phyloP scores from a whole-genome alignment of 23 tunicate species.

The Styela clava region DNA sequence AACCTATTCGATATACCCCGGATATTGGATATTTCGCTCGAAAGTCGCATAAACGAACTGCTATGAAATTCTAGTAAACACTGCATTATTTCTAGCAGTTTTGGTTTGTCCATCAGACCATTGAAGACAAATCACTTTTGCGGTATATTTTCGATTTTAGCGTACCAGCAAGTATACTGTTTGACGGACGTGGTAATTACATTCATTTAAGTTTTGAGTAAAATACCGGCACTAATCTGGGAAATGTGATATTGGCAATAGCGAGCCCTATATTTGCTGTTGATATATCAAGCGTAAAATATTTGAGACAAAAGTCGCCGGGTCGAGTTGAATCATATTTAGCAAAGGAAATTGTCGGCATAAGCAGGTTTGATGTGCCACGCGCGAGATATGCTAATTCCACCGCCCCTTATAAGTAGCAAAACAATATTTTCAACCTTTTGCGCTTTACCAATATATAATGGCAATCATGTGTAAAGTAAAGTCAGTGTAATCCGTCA shows the following conservation, averaged over 20 bases:
- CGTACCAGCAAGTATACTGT: too few relatives aligned
- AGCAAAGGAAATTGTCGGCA: background rate
- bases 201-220: background rate
- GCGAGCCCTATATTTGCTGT: background rate
- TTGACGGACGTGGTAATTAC: background rate
- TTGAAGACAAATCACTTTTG: background rate
- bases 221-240: background rate
- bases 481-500: too few relatives aligned
- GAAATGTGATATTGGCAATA: background rate
- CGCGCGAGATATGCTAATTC: background rate
- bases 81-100: too few relatives aligned
- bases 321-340: background rate
- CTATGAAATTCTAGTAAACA: too few relatives aligned
- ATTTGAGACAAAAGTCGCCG: background rate
- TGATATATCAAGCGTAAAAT: background rate
- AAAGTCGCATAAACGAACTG: too few relatives aligned
- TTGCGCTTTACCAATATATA: too few relatives aligned
- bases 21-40: too few relatives aligned
- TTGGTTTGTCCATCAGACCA: background rate
- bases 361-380: background rate
- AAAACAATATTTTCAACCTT: background rate
- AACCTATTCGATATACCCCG: too few relatives aligned
- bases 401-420: background rate
- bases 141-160: background rate
- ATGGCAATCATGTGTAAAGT: too few relatives aligned